Percentiles rank a stretch among this genome's conserved stretches.
These are phyloP conservation scores for Leucophenga maculata DNA, from an alignment of 2,888 invertebrate genomes.

Conservation along the genomic window DNA sequence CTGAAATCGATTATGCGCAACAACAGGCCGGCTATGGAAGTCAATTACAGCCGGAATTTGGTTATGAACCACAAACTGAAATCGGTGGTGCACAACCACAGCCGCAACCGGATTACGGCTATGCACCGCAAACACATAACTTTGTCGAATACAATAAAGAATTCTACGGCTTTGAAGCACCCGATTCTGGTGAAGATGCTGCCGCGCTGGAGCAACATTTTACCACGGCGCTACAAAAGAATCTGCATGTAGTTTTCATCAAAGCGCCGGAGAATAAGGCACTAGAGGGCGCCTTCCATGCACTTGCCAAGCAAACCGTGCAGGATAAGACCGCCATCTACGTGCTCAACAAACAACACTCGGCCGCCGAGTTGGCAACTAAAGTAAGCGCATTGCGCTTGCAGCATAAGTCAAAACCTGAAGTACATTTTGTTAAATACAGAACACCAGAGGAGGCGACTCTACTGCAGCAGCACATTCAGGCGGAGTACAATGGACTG, in stretches of 20 bases:
- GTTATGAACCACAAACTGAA: background rate
- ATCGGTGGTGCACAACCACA: background rate
- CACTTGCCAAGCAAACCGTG: conserved; percentile 57
- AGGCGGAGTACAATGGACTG: conserved; percentile 49
- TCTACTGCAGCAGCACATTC: conserved; percentile 59
- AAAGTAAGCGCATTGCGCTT: conserved; percentile 46
- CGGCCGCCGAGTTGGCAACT: conserved; percentile 57
- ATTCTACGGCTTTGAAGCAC: conserved; percentile 61
- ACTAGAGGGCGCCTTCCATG: conserved; percentile 56
- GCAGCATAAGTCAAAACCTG: conserved; percentile 52
- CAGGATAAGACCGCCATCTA: conserved; percentile 69
- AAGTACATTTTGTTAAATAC: conserved; percentile 64
- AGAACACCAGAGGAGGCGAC: conserved; percentile 60
- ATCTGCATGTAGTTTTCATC: conserved; percentile 66
- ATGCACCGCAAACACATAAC: conserved; percentile 15
- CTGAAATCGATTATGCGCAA: background rate
- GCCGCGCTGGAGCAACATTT: conserved; percentile 45
- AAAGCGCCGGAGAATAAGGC: conserved; percentile 65
- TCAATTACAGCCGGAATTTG: background rate
- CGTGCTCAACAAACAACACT: conserved; percentile 66
- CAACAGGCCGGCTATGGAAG: background rate
- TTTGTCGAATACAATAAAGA: conserved; percentile 54
- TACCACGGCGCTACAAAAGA: conserved; percentile 50
- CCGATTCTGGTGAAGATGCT: conserved; percentile 50
- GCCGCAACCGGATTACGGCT: background rate